A percentile compares a stretch with the other conserved stretches of the same genome.
These are phyloP conservation scores for Agrenia bidenticulata DNA, from an alignment of 2,888 invertebrate species.

Conservation along the genomic window DNA sequence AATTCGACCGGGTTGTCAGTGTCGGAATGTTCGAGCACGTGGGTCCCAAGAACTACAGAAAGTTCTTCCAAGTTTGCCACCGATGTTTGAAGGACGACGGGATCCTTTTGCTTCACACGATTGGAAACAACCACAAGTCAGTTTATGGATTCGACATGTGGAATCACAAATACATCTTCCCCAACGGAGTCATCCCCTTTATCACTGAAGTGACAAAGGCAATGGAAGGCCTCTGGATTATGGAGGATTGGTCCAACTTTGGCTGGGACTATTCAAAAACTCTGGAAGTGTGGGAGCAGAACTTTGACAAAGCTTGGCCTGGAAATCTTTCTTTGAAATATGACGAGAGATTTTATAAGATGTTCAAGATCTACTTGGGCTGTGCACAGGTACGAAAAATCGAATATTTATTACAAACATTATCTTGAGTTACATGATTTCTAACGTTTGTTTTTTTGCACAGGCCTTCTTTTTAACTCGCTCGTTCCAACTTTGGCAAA, in stretches of 20 bases:
- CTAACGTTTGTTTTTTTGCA: too few relatives aligned
- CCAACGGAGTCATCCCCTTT: constrained; percentile 24
- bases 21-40: constrained; percentile 42
- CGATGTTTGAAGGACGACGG: constrained; percentile 41
- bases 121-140: constrained; percentile 27
- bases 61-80: constrained; percentile 33
- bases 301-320: constrained; percentile 25
- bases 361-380: constrained; percentile 14
- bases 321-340: not conserved
- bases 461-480: constrained; percentile 5
- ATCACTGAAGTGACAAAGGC: constrained; percentile 6
- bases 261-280: constrained; percentile 4
- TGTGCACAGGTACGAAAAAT: not conserved
- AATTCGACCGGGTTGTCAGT: constrained; percentile 40
- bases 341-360: constrained; percentile 4
- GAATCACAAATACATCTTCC: constrained; percentile 29
- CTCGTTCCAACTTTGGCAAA: not conserved
- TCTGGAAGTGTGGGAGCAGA: constrained; percentile 22
- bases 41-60: constrained; percentile 29
- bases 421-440: too few relatives aligned
- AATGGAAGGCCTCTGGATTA: not conserved
- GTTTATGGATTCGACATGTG: constrained; percentile 21
- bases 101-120: constrained; percentile 41
- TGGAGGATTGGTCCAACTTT: not conserved
- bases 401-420: too few relatives aligned